A percentile compares a stretch with the other conserved stretches of the same genome.
phyloP scores from a whole-genome alignment of 2,888 invertebrate genomes.

The Hypomecis punctinalis region DNA sequence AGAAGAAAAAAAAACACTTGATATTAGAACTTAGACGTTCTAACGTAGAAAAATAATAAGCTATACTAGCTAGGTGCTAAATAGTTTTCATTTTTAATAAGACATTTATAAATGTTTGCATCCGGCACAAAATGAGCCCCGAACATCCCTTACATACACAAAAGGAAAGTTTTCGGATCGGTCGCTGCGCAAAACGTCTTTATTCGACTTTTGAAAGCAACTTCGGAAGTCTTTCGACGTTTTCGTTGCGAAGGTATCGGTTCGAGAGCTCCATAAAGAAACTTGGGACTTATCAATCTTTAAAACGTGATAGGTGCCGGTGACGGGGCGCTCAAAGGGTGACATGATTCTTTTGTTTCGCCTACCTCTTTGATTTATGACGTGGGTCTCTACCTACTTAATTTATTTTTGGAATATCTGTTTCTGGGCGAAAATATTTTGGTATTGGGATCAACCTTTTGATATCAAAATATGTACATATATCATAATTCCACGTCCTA shows the following conservation, averaged over 20 bases:
- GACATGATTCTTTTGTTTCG: conserved; percentile 13
- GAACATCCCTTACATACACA: conserved; percentile 32
- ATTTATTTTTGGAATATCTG: background rate
- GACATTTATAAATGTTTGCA: background rate
- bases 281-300: conserved; percentile 61
- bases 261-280: conserved; percentile 53
- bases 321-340: conserved; percentile 13
- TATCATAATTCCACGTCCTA: too few species aligned
- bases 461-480: too few species aligned
- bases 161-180: conserved; percentile 49
- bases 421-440: too few species aligned
- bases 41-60: too few species aligned
- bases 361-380: background rate
- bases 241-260: conserved; percentile 57
- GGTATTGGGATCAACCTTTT: too few species aligned
- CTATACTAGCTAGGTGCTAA: too few species aligned
- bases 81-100: too few species aligned
- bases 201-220: conserved; percentile 57
- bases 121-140: conserved; percentile 11
- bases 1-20: too few species aligned
- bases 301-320: conserved; percentile 43
- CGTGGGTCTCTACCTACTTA: background rate
- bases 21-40: too few species aligned
- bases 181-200: conserved; percentile 54
- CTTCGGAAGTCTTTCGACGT: conserved; percentile 45